A percentile compares a stretch with the other conserved stretches of the same genome.
These are phyloP conservation scores for Megaceryle alcyon DNA, from an alignment of 2,797 vertebrate species.

Conservation along the genomic window DNA sequence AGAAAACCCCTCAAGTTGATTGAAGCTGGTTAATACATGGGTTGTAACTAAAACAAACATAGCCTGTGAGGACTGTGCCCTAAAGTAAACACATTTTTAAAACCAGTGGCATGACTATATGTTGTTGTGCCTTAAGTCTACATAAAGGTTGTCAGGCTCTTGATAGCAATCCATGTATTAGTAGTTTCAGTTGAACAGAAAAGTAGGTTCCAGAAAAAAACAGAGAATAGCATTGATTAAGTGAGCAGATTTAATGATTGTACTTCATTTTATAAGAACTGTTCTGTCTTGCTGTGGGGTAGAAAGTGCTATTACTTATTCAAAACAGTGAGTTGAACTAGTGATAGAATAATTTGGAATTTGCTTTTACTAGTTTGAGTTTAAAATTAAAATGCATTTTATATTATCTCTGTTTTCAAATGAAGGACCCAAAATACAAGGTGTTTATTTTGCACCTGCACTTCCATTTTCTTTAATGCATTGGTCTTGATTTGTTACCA, in stretches of 20 bases:
- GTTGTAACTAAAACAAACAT: not conserved
- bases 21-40: not conserved
- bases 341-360: not conserved
- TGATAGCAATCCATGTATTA: not conserved
- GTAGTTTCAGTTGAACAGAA: not conserved
- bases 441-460: conserved; percentile 61
- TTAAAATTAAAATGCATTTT: conserved; percentile 21
- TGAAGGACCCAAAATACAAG: conserved; percentile 30
- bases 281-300: not conserved
- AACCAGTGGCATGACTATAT: not conserved
- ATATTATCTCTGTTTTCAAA: conserved; percentile 17
- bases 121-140: not conserved
- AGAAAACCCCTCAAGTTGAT: too few species aligned
- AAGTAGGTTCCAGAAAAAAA: not conserved
- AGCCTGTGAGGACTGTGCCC: not conserved
- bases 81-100: not conserved
- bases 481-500: conserved; percentile 38
- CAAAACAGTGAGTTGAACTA: not conserved
- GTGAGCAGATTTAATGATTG: not conserved
- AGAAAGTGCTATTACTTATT: not conserved
- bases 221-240: not conserved
- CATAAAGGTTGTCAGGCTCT: not conserved
- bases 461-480: conserved; percentile 58
- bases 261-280: not conserved
- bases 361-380: conserved; percentile 40